These are phyloP conservation scores for Kryptolebias ocellatus DNA, from an alignment of 2,797 vertebrate species.

Conservation along the genomic window DNA sequence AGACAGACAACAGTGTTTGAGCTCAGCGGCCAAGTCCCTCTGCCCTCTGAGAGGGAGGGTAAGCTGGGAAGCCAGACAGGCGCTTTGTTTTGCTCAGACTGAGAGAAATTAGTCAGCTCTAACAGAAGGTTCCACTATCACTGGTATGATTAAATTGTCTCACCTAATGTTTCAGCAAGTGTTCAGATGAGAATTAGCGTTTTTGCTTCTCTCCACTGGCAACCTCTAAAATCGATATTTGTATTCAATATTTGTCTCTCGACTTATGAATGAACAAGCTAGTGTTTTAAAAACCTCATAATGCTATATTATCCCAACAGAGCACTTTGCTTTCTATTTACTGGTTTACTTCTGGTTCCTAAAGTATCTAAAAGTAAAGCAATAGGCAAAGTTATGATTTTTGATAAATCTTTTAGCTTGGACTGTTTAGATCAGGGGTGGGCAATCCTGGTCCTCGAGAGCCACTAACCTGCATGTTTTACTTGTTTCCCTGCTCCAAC, in stretches of 20 bases:
- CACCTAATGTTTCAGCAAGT: background rate
- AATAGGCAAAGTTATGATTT: background rate
- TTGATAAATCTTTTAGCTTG: no score
- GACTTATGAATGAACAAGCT: background rate
- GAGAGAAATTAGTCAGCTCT: constrained; percentile 1
- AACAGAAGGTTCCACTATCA: background rate
- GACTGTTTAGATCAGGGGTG: no score
- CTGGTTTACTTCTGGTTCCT: background rate
- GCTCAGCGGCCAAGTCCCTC: background rate
- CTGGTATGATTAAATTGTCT: background rate
- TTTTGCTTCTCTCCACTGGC: background rate
- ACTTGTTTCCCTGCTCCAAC: no score
- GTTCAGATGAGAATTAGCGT: background rate
- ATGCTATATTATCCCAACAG: background rate
- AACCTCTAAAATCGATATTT: background rate
- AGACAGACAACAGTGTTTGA: background rate
- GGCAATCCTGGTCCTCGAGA: no score
- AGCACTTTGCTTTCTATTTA: background rate
- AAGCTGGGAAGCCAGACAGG: background rate
- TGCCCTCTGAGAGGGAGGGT: background rate
- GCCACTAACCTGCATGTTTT: no score
- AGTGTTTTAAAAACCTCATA: background rate
- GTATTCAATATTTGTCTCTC: no score
- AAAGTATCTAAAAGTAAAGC: background rate
- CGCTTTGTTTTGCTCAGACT: background rate